phyloP scores from a whole-genome alignment of 2,888 invertebrate species.

The Stegophylla sp. region DNA sequence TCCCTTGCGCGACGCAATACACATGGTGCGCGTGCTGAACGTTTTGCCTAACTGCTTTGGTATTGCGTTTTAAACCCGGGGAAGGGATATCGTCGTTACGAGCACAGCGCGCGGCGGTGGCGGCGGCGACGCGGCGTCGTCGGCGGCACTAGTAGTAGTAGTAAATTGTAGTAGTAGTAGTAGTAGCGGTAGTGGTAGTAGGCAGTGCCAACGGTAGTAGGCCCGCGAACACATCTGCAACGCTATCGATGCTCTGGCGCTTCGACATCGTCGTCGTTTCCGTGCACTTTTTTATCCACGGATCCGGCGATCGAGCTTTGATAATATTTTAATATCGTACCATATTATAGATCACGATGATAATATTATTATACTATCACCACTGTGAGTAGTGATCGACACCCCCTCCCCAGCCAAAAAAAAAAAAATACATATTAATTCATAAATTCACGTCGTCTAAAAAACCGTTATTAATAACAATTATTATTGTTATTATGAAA shows the following conservation, averaged over 20 bases:
- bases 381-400: no score
- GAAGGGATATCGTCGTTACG: not conserved
- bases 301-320: not conserved
- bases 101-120: conserved; percentile 1
- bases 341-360: no score
- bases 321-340: no score
- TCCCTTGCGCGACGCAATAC: conserved; percentile 11
- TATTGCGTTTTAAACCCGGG: conserved; percentile 21
- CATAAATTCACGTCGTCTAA: no score
- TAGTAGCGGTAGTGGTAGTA: not conserved
- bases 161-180: no score
- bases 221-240: not conserved
- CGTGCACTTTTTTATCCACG: no score
- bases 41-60: conserved; percentile 53
- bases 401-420: no score
- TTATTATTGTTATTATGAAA: not conserved
- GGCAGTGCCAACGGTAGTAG: not conserved
- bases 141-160: no score
- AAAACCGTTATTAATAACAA: no score
- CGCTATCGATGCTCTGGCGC: not conserved
- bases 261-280: not conserved
- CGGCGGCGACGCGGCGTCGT: not conserved
- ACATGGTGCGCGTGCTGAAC: conserved; percentile 44
- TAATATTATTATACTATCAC: no score
- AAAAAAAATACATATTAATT: no score